phyloP scores from a whole-genome alignment of 2,797 vertebrate genomes.

The Pantherophis alleghaniensis region DNA sequence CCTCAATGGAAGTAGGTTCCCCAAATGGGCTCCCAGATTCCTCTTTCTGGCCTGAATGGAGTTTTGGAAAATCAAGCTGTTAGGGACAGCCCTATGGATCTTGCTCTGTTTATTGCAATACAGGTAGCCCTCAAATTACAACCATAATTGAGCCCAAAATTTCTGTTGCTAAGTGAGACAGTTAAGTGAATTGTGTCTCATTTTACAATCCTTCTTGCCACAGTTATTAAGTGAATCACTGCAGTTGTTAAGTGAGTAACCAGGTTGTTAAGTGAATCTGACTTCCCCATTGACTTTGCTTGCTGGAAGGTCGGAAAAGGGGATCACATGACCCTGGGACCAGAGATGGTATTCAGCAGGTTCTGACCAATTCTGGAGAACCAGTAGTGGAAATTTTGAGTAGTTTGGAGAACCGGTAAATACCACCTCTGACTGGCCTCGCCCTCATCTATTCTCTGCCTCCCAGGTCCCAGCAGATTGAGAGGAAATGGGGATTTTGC shows the following conservation, averaged over 20 bases:
- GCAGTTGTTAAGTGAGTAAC: background rate
- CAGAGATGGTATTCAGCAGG: no score
- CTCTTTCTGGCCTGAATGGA: background rate
- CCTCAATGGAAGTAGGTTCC: background rate
- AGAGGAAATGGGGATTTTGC: no score
- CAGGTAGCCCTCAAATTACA: background rate
- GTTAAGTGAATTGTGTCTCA: background rate
- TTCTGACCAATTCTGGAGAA: no score
- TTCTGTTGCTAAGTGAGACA: background rate
- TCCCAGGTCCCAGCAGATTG: no score
- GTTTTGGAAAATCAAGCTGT: background rate
- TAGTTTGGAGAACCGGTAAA: no score
- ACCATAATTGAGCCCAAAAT: background rate
- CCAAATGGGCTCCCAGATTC: background rate
- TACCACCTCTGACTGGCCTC: no score
- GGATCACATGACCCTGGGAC: no score
- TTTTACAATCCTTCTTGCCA: background rate
- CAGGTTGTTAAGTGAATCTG: background rate
- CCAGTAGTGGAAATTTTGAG: no score
- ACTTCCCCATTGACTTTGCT: no score
- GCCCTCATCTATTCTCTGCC: no score
- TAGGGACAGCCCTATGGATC: background rate
- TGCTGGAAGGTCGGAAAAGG: no score
- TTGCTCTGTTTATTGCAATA: background rate
- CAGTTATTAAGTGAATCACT: background rate